A percentile compares a stretch with the other conserved stretches of the same genome.
Evolutionary conservation across 2,797 vertebrate species (phyloP).

Genomic region (Anguilla anguilla): DNA sequence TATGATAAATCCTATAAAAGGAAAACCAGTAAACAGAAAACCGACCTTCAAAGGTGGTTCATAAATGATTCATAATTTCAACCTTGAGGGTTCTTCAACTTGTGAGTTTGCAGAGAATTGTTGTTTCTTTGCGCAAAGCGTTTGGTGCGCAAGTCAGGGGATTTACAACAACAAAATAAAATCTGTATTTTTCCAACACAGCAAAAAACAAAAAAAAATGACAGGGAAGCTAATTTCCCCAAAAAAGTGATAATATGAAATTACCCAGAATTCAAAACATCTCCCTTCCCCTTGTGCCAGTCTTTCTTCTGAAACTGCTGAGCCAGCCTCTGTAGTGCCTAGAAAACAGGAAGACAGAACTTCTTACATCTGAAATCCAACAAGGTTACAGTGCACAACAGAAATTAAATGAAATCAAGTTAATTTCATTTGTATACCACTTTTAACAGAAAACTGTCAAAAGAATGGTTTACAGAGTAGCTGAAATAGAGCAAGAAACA

Average conservation of each 20-base stretch:
- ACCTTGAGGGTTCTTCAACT: neutral
- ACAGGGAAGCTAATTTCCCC: neutral
- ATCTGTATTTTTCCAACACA: neutral
- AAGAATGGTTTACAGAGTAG: too few species aligned
- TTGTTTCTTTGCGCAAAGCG: neutral
- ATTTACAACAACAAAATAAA: neutral
- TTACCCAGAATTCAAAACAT: constrained; percentile 60
- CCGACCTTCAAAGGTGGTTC: neutral
- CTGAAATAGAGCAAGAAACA: too few species aligned
- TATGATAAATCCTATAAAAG: neutral
- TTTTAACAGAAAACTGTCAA: too few species aligned
- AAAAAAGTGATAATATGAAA: neutral
- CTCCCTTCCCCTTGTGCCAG: constrained; percentile 76
- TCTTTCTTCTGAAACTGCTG: constrained; percentile 84
- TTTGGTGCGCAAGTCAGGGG: neutral
- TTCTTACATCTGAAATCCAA: neutral
- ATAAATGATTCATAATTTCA: neutral
- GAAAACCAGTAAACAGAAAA: neutral
- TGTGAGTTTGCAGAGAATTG: neutral
- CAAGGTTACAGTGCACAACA: neutral
- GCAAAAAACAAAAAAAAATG: neutral
- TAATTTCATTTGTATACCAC: too few species aligned
- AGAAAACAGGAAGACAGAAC: constrained; percentile 43
- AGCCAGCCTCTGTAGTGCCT: constrained; percentile 87
- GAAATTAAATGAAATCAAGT: neutral